Evolutionary conservation across 2,888 invertebrate genomes (phyloP).

Genomic region (Sarcophaga caerulescens): DNA sequence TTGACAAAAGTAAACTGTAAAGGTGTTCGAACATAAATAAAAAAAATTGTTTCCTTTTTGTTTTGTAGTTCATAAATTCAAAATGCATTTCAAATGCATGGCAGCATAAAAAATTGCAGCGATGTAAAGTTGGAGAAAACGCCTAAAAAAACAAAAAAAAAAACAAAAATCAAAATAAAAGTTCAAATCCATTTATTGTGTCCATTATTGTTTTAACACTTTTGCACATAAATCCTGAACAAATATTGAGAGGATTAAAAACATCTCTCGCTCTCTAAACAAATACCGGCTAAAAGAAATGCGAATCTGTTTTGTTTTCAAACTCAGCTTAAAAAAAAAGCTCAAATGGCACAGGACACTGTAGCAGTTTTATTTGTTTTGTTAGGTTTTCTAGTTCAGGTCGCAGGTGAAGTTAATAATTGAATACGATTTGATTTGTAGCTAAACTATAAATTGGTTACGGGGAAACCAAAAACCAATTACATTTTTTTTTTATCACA

Average conservation of each 20-base stretch:
- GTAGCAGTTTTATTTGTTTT: background rate
- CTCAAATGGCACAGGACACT: no score
- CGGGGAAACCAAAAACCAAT: no score
- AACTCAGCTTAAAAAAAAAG: background rate
- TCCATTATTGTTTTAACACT: slow-evolving; percentile 51
- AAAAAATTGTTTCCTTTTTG: no score
- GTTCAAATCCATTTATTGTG: slow-evolving; percentile 52
- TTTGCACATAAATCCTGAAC: slow-evolving; percentile 53
- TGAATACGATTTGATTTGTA: background rate
- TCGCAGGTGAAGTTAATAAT: background rate
- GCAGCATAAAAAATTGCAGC: no score
- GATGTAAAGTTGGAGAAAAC: no score
- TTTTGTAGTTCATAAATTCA: no score
- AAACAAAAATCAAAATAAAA: background rate
- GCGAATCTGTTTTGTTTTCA: background rate
- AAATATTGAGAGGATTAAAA: slow-evolving; percentile 59
- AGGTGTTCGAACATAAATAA: no score
- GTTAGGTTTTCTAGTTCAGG: background rate
- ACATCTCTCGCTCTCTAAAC: background rate
- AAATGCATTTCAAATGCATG: no score
- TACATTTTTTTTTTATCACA: no score
- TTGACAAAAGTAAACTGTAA: no score
- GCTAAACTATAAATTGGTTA: background rate
- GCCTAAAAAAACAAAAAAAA: background rate
- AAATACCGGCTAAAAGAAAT: background rate